A percentile compares a stretch with the other conserved stretches of the same genome.
These are phyloP conservation scores for Hippocampus mohnikei DNA, from an alignment of 2,113 vertebrate species.

Conservation along the genomic window DNA sequence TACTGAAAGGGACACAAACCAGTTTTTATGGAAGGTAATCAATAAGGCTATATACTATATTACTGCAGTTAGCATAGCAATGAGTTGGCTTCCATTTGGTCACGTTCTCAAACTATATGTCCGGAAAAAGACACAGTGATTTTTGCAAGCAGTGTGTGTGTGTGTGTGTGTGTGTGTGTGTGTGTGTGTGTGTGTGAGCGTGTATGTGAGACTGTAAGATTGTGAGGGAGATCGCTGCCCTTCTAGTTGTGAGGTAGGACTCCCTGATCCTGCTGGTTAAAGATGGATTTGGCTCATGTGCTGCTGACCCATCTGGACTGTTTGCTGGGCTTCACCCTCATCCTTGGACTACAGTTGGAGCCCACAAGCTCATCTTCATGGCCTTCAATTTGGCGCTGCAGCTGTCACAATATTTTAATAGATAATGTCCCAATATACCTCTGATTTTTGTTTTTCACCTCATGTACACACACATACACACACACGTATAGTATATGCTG, in stretches of 20 bases:
- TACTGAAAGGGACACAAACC: slow-evolving; percentile 55
- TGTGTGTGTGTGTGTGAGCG: slow-evolving; percentile 18
- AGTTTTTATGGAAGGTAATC: slow-evolving; percentile 51
- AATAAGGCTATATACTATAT: slow-evolving; percentile 37
- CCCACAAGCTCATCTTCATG: slow-evolving; percentile 19
- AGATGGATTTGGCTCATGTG: slow-evolving; percentile 58
- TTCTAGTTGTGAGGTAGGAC: slow-evolving; percentile 35
- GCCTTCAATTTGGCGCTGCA: slow-evolving; percentile 24
- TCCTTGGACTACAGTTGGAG: slow-evolving; percentile 19
- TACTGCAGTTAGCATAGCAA: slow-evolving; percentile 20
- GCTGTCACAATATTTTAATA: slow-evolving; percentile 40
- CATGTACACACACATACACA: too few species aligned
- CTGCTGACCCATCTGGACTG: slow-evolving; percentile 59
- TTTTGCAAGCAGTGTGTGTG: neutral
- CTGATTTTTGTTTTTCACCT: slow-evolving; percentile 2
- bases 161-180: slow-evolving; percentile 16
- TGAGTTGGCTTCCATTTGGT: slow-evolving; percentile 22
- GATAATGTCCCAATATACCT: slow-evolving; percentile 29
- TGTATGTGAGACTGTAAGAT: slow-evolving; percentile 1
- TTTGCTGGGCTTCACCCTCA: slow-evolving; percentile 38
- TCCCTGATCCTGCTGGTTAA: slow-evolving; percentile 64
- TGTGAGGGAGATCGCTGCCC: slow-evolving; percentile 20
- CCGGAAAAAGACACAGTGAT: neutral
- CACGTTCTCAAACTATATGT: slow-evolving; percentile 10
- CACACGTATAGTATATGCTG: neutral